Evolutionary conservation across 2,113 vertebrate genomes (phyloP).

Genomic region (Leuciscus idus): DNA sequence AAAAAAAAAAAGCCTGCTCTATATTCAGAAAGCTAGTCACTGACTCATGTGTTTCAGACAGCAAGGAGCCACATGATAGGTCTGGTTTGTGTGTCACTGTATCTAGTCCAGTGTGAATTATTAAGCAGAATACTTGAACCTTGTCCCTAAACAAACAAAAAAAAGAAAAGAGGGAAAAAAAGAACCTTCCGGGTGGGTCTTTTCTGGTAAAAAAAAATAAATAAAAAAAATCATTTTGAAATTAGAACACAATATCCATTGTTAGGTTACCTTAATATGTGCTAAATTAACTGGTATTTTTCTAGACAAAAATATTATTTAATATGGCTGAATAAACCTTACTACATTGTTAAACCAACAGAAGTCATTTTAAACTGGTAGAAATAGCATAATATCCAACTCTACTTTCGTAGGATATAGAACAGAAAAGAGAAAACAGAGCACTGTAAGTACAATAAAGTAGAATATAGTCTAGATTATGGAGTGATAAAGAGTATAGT

Average conservation of each 20-base stretch:
- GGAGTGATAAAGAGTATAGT: too few species aligned
- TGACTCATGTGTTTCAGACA: conserved; percentile 14
- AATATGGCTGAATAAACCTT: neutral
- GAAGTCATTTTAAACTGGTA: neutral
- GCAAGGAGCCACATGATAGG: conserved; percentile 37
- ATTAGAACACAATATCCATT: neutral
- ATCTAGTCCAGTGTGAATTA: conserved; percentile 55
- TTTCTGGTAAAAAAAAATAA: neutral
- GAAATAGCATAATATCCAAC: neutral
- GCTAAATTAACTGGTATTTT: neutral
- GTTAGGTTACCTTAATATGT: neutral
- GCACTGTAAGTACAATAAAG: too few species aligned
- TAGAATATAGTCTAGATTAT: too few species aligned
- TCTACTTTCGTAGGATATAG: too few species aligned
- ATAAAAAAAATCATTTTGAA: neutral
- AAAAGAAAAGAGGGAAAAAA: neutral
- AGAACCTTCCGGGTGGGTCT: neutral
- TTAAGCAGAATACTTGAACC: conserved; percentile 57
- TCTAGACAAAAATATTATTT: neutral
- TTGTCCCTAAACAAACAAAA: conserved; percentile 9
- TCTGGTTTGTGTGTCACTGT: conserved; percentile 43
- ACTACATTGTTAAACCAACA: neutral
- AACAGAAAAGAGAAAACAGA: too few species aligned
- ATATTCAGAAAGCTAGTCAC: conserved; percentile 22
- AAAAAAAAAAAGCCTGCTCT: conserved; percentile 33